phyloP scores from a whole-genome alignment of 2,797 vertebrate genomes.

The Falco berigora region DNA sequence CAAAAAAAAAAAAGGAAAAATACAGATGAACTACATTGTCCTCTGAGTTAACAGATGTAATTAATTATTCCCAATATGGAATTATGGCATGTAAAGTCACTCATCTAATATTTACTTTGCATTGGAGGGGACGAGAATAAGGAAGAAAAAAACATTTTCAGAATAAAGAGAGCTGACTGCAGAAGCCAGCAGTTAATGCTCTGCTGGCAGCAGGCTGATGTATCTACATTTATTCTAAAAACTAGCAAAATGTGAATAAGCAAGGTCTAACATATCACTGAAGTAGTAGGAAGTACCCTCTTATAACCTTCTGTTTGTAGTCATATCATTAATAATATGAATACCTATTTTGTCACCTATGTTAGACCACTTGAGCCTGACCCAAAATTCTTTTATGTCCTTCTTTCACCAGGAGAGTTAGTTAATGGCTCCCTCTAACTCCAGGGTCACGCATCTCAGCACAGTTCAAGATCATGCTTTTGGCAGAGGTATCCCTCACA shows the following conservation, averaged over 20 bases:
- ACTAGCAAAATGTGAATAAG: not conserved
- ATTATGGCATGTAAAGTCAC: not conserved
- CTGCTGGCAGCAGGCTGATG: not conserved
- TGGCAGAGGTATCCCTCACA: not conserved
- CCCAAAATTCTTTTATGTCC: not conserved
- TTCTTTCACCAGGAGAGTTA: not conserved
- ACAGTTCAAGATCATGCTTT: fast-evolving
- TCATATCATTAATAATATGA: not conserved
- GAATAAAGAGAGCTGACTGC: not conserved
- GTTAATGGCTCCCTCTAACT: not conserved
- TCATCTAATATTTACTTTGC: not conserved
- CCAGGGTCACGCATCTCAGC: not conserved
- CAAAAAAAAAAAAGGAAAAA: not conserved
- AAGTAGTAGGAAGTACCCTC: not conserved
- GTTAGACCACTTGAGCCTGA: not conserved
- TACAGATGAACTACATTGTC: not conserved
- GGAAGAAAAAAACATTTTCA: not conserved
- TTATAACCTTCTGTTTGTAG: not conserved
- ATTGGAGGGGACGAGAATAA: not conserved
- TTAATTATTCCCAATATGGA: not conserved
- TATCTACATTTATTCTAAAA: not conserved
- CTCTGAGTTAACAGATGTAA: not conserved
- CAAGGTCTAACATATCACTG: not conserved
- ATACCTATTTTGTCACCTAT: not conserved
- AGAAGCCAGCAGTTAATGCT: not conserved